Conservation (phyloP, 2,797 vertebrate genomes). For the Peromyscus eremicus region DNA sequence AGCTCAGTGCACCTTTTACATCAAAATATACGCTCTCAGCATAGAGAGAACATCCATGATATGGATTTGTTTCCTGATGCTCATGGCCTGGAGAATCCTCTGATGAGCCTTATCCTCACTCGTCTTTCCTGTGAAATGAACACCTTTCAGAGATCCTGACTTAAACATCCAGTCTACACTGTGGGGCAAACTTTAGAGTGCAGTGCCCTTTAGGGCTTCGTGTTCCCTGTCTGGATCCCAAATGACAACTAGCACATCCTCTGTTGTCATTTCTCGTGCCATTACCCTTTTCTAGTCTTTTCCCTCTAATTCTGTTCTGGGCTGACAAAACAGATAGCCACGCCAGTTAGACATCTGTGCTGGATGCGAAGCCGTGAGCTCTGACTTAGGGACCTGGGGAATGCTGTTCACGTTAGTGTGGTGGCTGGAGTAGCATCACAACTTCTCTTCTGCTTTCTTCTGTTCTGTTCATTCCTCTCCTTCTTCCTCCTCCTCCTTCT, state of each 20-base stretch:
- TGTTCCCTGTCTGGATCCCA: background rate
- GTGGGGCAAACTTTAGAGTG: background rate
- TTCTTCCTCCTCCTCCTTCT: too few species aligned
- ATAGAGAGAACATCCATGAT: background rate
- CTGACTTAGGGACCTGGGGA: background rate
- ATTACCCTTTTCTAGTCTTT: background rate
- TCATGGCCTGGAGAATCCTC: background rate
- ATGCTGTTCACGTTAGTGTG: background rate
- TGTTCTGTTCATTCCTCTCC: background rate
- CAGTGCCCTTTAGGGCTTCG: background rate
- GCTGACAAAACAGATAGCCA: background rate
- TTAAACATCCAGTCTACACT: background rate
- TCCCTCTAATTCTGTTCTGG: constrained; percentile 46
- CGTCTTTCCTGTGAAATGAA: background rate
- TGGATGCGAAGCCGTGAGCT: constrained; percentile 14
- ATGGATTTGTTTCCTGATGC: background rate
- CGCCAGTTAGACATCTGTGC: background rate
- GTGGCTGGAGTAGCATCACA: background rate
- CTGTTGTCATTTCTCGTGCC: background rate
- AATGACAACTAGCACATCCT: constrained; percentile 7
- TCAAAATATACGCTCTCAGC: background rate
- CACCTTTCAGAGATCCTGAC: background rate
- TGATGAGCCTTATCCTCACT: background rate
- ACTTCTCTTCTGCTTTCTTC: background rate
- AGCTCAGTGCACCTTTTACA: background rate